These are phyloP conservation scores for Pardalotus punctatus DNA, from an alignment of 2,113 vertebrate genomes.

Conservation along the genomic window DNA sequence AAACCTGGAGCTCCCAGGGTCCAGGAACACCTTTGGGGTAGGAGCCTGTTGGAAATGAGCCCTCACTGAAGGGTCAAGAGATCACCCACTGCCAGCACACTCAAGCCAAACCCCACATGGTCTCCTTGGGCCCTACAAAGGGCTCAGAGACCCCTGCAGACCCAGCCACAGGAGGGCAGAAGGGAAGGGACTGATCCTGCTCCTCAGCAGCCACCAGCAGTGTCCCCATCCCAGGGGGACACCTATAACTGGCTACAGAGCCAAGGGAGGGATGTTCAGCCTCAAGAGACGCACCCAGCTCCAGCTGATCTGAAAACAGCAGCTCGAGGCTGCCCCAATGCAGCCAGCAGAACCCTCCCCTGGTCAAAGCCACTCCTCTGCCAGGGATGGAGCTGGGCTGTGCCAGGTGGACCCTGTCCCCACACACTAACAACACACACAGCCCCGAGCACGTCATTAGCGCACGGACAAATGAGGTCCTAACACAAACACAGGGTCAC, in stretches of 20 bases:
- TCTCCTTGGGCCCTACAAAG: rapidly evolving
- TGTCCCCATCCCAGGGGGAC: rapidly evolving
- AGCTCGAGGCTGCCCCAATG: neutral
- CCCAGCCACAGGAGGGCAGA: neutral
- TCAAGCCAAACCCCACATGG: neutral
- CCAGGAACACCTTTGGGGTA: neutral
- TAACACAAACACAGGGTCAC: neutral
- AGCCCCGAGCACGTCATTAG: neutral
- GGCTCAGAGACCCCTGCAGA: neutral
- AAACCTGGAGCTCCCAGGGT: neutral
- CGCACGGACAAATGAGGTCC: neutral
- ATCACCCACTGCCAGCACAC: neutral
- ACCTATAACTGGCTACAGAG: neutral
- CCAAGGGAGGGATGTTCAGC: neutral
- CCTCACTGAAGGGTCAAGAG: neutral
- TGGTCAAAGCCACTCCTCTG: neutral
- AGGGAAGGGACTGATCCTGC: neutral
- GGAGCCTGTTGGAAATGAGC: neutral
- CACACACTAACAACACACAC: rapidly evolving
- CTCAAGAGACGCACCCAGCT: neutral
- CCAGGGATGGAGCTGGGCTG: neutral
- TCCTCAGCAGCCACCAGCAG: neutral
- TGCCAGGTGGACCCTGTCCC: neutral
- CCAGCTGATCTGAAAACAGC: rapidly evolving
- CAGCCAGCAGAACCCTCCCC: neutral